Evolutionary conservation across 2,113 vertebrate species (phyloP).

Genomic region (Vireo altiloquus): DNA sequence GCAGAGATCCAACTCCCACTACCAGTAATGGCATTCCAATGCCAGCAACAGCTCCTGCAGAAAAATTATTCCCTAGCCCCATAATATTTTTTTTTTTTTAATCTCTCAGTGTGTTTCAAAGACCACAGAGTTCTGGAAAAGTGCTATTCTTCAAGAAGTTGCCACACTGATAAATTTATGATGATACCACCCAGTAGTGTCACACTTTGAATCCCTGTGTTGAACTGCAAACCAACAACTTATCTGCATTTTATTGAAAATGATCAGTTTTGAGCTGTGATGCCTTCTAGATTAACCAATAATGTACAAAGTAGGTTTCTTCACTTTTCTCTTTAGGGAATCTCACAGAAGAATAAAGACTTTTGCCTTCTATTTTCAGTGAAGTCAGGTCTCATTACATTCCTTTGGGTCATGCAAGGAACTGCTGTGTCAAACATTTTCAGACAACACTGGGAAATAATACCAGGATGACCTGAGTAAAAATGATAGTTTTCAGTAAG

Average conservation of each 20-base stretch:
- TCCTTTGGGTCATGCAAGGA: conserved; percentile 8
- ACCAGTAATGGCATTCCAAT: neutral
- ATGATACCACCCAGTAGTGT: neutral
- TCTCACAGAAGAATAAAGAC: neutral
- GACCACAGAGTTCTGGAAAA: neutral
- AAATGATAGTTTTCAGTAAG: conserved; percentile 53
- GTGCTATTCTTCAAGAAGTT: neutral
- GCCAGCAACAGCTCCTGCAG: neutral
- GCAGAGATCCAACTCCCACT: neutral
- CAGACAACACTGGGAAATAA: conserved; percentile 47
- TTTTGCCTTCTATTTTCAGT: neutral
- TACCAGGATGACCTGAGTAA: conserved; percentile 10
- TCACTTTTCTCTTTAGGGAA: neutral
- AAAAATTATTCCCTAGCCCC: neutral
- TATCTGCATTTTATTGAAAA: neutral
- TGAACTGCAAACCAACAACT: neutral
- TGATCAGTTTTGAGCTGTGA: neutral
- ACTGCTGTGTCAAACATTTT: conserved; percentile 32
- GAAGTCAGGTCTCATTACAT: neutral
- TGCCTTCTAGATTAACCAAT: neutral
- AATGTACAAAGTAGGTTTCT: neutral
- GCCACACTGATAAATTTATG: neutral
- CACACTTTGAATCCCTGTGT: neutral
- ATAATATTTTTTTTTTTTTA: neutral
- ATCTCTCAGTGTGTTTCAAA: neutral